phyloP scores from a whole-genome alignment of 2,113 vertebrate genomes.

The Donacobius atricapilla region DNA sequence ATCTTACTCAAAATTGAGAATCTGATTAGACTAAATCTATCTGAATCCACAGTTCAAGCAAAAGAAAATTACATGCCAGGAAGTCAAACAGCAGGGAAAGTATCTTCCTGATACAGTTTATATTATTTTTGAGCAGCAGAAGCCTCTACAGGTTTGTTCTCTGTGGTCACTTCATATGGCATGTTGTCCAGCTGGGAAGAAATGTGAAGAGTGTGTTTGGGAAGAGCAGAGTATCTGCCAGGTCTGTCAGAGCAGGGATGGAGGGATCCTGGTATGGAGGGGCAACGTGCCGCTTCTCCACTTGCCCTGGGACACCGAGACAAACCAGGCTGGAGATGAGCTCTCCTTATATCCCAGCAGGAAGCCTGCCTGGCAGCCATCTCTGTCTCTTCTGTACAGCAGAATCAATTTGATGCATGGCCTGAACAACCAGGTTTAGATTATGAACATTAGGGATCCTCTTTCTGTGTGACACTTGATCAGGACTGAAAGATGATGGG shows the following conservation, averaged over 20 bases:
- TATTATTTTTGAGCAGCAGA: neutral
- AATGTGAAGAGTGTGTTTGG: neutral
- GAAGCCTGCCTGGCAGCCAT: neutral
- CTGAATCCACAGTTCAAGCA: neutral
- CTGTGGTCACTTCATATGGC: neutral
- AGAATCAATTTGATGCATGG: neutral
- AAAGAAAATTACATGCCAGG: neutral
- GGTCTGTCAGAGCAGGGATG: rapidly evolving
- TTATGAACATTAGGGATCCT: neutral
- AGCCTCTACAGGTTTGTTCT: neutral
- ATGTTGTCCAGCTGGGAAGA: neutral
- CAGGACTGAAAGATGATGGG: neutral
- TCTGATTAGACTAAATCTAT: neutral
- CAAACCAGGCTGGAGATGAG: neutral
- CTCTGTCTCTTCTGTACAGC: neutral
- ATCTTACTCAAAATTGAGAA: neutral
- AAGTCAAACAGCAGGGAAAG: neutral
- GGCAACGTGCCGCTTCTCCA: rapidly evolving
- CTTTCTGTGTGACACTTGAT: neutral
- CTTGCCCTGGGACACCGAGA: neutral
- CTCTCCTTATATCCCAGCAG: neutral
- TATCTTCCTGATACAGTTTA: neutral
- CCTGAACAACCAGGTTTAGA: neutral
- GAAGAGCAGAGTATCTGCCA: neutral
- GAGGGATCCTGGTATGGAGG: rapidly evolving